phyloP scores from a whole-genome alignment of 2,888 invertebrate genomes.

The Autographa pulchrina region DNA sequence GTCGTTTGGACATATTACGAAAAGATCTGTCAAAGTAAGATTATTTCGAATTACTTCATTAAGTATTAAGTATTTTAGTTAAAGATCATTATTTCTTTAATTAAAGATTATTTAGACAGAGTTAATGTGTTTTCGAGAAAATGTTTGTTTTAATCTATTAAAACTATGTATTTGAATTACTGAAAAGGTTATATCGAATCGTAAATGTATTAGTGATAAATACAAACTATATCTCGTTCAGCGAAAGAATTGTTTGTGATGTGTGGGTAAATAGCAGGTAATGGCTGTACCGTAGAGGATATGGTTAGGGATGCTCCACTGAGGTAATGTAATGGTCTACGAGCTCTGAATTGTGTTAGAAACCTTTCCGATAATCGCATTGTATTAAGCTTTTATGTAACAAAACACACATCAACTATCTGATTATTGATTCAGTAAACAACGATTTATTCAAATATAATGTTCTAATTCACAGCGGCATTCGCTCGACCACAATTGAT shows the following conservation, averaged over 20 bases:
- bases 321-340: conserved; percentile 57
- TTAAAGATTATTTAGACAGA: too few relatives aligned
- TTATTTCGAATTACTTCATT: too few relatives aligned
- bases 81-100: too few relatives aligned
- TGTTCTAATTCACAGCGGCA: background rate
- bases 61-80: too few relatives aligned
- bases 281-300: conserved; percentile 29
- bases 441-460: background rate
- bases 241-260: conserved; percentile 29
- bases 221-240: conserved; percentile 14
- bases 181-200: too few relatives aligned
- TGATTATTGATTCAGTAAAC: conserved; percentile 23
- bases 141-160: too few relatives aligned
- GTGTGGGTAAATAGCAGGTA: conserved; percentile 47
- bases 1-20: background rate
- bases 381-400: conserved; percentile 44
- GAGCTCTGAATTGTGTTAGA: conserved; percentile 59
- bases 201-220: conserved; percentile 6
- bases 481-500: background rate
- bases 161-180: too few relatives aligned
- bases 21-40: background rate
- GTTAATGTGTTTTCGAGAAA: too few relatives aligned
- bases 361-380: conserved; percentile 57
- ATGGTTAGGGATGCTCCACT: conserved; percentile 46
- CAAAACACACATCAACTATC: conserved; percentile 19